These are phyloP conservation scores for Cyclina sinensis DNA, from an alignment of 1,140 invertebrate species.

Conservation along the genomic window DNA sequence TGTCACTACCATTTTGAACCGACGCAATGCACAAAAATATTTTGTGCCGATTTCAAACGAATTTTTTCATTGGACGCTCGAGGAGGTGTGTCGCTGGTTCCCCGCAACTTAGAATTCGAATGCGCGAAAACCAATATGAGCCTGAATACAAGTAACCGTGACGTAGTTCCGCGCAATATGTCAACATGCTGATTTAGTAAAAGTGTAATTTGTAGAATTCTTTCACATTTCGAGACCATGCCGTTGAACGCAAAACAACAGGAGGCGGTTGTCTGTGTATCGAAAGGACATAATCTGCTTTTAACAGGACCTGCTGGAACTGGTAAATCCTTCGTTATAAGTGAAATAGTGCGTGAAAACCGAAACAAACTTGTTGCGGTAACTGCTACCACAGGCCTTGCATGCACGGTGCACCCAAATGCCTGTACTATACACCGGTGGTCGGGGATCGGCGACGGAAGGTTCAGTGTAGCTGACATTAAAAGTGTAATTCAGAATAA, in stretches of 20 bases:
- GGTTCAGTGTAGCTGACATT: neutral
- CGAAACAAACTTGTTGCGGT: neutral
- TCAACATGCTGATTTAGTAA: too few species aligned
- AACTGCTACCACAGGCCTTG: constrained; percentile 15
- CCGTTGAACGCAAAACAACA: neutral
- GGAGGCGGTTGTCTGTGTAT: neutral
- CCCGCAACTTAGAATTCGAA: too few species aligned
- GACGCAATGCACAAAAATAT: too few species aligned
- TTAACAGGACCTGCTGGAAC: constrained; percentile 17
- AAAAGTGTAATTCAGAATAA: neutral
- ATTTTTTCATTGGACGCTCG: too few species aligned
- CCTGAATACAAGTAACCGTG: too few species aligned
- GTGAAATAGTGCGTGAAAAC: neutral
- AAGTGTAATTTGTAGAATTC: too few species aligned
- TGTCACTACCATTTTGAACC: too few species aligned
- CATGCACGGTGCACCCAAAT: neutral
- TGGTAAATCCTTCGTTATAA: constrained; percentile 16
- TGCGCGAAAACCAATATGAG: too few species aligned
- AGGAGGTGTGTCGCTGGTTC: too few species aligned
- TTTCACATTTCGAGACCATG: too few species aligned
- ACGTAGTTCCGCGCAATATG: too few species aligned
- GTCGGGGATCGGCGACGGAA: constrained; percentile 14
- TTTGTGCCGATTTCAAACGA: too few species aligned
- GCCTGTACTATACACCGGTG: constrained; percentile 21
- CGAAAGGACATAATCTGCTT: constrained; percentile 5